phyloP scores from a whole-genome alignment of 2,888 invertebrate species.

The Pogonocherus hispidulus region DNA sequence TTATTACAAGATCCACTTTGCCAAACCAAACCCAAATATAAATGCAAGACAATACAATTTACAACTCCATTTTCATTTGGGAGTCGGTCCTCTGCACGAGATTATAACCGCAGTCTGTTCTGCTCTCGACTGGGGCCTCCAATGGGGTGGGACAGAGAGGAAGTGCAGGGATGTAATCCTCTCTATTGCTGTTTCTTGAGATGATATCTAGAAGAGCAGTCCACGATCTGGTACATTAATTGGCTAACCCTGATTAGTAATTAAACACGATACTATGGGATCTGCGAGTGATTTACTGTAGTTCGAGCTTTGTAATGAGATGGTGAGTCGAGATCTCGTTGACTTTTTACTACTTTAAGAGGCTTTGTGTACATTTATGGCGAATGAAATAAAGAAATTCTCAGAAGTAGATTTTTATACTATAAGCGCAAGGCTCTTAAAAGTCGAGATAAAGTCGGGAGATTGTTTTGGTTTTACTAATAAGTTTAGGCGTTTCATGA shows the following conservation, averaged over 20 bases:
- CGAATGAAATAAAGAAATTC: conserved; percentile 41
- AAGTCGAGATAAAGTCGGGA: conserved; percentile 46
- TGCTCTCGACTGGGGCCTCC: neutral
- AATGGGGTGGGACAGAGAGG: conserved; percentile 18
- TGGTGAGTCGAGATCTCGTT: conserved; percentile 47
- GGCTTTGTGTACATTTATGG: conserved; percentile 47
- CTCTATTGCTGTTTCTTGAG: conserved; percentile 37
- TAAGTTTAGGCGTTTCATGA: conserved; percentile 54
- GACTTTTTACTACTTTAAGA: conserved; percentile 43
- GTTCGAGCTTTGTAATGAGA: conserved; percentile 52
- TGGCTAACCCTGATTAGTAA: conserved; percentile 64
- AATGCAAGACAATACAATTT: conserved; percentile 30
- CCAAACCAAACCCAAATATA: conserved; percentile 32
- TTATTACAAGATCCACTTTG: conserved; percentile 27
- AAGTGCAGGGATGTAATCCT: conserved; percentile 30
- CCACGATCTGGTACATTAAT: conserved; percentile 63
- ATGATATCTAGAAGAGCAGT: conserved; percentile 47
- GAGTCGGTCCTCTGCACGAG: conserved; percentile 19
- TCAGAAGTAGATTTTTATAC: conserved; percentile 44
- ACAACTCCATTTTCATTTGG: conserved; percentile 32
- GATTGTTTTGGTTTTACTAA: conserved; percentile 51
- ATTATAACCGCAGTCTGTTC: conserved; percentile 24
- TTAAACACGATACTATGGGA: conserved; percentile 60
- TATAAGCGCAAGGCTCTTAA: conserved; percentile 38
- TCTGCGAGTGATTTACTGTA: conserved; percentile 53